A percentile compares a stretch with the other conserved stretches of the same genome.
These are phyloP conservation scores for Propithecus coquereli DNA, from an alignment of 2,113 vertebrate genomes.

Conservation along the genomic window DNA sequence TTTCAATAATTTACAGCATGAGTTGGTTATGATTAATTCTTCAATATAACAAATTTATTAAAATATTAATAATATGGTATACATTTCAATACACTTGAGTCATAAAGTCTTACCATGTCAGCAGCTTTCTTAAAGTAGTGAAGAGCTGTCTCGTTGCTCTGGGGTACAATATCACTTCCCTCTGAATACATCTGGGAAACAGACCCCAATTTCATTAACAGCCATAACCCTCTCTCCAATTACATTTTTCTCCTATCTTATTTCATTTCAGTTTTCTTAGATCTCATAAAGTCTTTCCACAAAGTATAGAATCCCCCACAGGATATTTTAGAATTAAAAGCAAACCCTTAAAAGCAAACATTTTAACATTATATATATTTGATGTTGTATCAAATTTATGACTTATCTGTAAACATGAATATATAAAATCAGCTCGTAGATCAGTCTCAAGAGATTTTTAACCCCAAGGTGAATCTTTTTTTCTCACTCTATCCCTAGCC, in stretches of 20 bases:
- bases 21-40: background rate
- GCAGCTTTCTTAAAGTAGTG: constrained; percentile 98
- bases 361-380: background rate
- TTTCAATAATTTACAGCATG: background rate
- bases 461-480: background rate
- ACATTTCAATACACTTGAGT: background rate
- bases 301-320: background rate
- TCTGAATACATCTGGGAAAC: constrained; percentile 96
- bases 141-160: constrained; percentile 97
- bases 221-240: background rate
- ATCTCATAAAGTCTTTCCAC: background rate
- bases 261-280: background rate
- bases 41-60: background rate
- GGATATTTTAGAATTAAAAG: constrained; percentile 26
- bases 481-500: background rate
- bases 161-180: constrained; percentile 93
- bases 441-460: background rate
- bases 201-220: constrained; percentile 54
- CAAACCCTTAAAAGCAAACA: background rate
- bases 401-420: background rate
- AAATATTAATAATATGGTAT: background rate
- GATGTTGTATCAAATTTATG: background rate
- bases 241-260: background rate
- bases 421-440: background rate
- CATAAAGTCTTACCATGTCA: constrained; percentile 89